Conservation (phyloP, 2,113 vertebrate genomes). For the Oncorhynchus nerka region DNA sequence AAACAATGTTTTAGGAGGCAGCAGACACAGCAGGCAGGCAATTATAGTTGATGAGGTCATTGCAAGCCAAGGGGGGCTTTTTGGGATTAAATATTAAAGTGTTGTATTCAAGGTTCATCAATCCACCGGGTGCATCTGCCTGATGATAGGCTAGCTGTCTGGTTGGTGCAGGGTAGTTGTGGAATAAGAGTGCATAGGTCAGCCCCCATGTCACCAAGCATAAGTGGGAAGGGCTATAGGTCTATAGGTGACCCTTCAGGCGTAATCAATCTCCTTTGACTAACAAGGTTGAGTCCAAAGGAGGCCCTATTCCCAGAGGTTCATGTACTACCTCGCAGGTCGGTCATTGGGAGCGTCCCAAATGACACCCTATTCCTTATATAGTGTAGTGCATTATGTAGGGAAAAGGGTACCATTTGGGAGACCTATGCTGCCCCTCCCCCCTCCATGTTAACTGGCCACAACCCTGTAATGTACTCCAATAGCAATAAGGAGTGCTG, state of each 20-base stretch:
- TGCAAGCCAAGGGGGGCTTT: background rate
- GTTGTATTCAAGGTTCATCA: background rate
- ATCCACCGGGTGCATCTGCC: background rate
- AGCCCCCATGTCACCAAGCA: background rate
- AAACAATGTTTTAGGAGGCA: background rate
- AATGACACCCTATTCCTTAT: too few species aligned
- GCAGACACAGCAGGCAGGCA: background rate
- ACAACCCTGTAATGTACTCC: too few species aligned
- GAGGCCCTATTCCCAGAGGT: background rate
- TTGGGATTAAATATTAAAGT: conserved; percentile 1
- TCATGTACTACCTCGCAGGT: too few species aligned
- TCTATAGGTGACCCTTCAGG: background rate
- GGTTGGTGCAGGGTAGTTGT: background rate
- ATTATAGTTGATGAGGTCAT: background rate
- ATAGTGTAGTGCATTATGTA: too few species aligned
- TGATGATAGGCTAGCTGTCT: background rate
- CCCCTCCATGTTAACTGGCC: too few species aligned
- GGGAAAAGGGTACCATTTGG: too few species aligned
- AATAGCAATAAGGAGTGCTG: too few species aligned
- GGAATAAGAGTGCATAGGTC: background rate
- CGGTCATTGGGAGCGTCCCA: too few species aligned
- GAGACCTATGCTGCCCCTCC: too few species aligned
- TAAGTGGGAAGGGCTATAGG: background rate
- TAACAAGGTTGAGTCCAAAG: background rate
- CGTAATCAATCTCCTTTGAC: background rate